These are phyloP conservation scores for Crotophaga sulcirostris DNA, from an alignment of 2,113 vertebrate species.

Conservation along the genomic window DNA sequence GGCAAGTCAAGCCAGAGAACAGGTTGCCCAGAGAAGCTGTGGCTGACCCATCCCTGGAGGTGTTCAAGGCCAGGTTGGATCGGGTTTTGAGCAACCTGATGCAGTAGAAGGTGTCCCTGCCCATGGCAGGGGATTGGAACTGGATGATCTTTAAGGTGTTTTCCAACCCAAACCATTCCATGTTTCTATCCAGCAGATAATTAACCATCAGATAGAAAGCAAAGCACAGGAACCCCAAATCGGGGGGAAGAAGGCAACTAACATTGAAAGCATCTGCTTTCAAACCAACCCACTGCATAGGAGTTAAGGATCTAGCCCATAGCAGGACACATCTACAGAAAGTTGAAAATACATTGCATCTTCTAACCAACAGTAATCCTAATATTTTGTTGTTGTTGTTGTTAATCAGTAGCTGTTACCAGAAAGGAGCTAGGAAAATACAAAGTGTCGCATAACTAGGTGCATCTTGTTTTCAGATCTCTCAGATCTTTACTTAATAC, in stretches of 20 bases:
- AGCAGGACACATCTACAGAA: background rate
- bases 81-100: no score
- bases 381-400: background rate
- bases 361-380: background rate
- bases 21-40: no score
- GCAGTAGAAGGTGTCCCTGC: no score
- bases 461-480: background rate
- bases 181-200: fast-evolving
- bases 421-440: background rate
- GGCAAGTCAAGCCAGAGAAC: background rate
- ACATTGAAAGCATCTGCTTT: background rate
- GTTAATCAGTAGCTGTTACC: background rate
- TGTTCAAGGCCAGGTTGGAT: no score
- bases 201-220: background rate
- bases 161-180: no score
- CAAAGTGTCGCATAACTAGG: background rate
- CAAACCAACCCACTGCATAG: background rate
- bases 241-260: background rate
- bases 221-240: background rate
- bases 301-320: background rate
- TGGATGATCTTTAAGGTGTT: no score
- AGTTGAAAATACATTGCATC: background rate
- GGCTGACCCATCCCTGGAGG: no score
- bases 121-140: no score
- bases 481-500: background rate